These are phyloP conservation scores for Eurypyga helias DNA, from an alignment of 2,113 vertebrate genomes.

Conservation along the genomic window DNA sequence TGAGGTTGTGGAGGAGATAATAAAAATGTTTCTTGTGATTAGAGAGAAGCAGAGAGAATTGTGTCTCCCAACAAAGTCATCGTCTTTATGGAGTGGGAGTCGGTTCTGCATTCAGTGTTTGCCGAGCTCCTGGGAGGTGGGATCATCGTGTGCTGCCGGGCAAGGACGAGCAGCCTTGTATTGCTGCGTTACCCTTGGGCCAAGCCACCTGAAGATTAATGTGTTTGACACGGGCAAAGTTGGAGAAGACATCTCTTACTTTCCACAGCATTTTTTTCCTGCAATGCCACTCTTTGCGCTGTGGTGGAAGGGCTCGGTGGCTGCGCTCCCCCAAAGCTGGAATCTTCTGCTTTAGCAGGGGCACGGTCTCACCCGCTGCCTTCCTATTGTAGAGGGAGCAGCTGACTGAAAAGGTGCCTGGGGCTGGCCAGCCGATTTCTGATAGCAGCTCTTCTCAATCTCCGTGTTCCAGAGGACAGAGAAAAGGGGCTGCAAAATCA, in stretches of 20 bases:
- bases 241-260: neutral
- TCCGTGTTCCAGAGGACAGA: neutral
- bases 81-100: neutral
- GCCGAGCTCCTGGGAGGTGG: neutral
- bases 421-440: neutral
- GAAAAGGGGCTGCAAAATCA: neutral
- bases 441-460: neutral
- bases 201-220: neutral
- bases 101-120: accelerated
- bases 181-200: neutral
- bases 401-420: neutral
- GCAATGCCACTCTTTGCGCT: accelerated
- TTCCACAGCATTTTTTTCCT: neutral
- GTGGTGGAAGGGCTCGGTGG: neutral
- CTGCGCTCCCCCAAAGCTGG: accelerated
- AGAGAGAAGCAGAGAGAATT: neutral
- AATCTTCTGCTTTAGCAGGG: neutral
- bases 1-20: neutral
- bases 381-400: no score
- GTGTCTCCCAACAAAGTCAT: neutral
- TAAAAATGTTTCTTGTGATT: neutral
- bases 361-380: neutral
- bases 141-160: neutral
- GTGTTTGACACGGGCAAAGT: neutral
- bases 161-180: neutral